Evolutionary conservation across 2,888 invertebrate species (phyloP).

Genomic region (Apotomis turbidana): DNA sequence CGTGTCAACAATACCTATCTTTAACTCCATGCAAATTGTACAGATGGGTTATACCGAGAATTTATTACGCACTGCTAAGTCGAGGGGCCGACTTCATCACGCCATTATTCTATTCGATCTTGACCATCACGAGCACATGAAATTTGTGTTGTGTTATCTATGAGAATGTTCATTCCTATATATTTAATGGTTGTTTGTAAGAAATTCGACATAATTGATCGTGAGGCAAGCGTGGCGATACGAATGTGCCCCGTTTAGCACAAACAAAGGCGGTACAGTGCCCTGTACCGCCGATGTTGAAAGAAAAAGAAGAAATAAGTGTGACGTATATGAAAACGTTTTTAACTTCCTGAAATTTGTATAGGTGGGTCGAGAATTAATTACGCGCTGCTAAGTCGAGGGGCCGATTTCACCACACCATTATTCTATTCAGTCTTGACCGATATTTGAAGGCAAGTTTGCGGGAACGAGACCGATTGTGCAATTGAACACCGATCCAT

Average conservation of each 20-base stretch:
- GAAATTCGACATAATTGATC: no score
- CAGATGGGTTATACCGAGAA: slow-evolving; percentile 60
- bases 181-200: no score
- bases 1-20: slow-evolving; percentile 13
- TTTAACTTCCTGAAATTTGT: slow-evolving; percentile 55
- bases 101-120: no score
- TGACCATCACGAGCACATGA: no score
- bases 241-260: no score
- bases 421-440: slow-evolving; percentile 59
- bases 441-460: slow-evolving; percentile 49
- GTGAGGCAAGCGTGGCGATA: no score
- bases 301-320: neutral
- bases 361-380: slow-evolving; percentile 65
- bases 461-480: slow-evolving; percentile 45
- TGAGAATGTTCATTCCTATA: no score
- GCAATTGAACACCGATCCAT: slow-evolving; percentile 47
- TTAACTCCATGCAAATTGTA: slow-evolving; percentile 56
- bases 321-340: slow-evolving; percentile 28
- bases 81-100: slow-evolving; percentile 40
- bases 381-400: slow-evolving; percentile 60
- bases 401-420: slow-evolving; percentile 64
- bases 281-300: no score
- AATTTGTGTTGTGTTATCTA: no score
- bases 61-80: slow-evolving; percentile 63
- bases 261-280: no score